phyloP scores from a whole-genome alignment of 2,888 invertebrate species.

The Ecdyonurus torrentis region DNA sequence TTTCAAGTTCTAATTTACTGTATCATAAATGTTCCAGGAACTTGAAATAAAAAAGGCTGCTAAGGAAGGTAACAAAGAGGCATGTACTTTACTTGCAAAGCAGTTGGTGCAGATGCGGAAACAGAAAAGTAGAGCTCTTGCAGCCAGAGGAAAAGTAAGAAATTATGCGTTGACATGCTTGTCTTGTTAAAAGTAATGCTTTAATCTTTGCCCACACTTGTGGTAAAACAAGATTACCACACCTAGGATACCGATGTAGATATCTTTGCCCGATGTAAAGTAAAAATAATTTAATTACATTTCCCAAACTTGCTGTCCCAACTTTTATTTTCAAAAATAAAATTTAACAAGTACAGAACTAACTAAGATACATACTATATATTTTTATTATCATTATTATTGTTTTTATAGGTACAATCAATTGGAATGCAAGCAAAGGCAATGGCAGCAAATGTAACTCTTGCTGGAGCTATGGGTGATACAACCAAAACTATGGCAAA shows the following conservation, averaged over 20 bases:
- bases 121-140: slow-evolving; percentile 66
- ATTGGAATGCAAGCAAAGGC: slow-evolving; percentile 74
- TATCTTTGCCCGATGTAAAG: no score
- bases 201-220: no score
- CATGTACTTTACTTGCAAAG: slow-evolving; percentile 67
- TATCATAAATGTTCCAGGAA: slow-evolving; percentile 54
- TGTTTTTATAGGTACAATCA: slow-evolving; percentile 36
- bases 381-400: slow-evolving; percentile 16
- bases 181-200: no score
- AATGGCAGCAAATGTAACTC: slow-evolving; percentile 76
- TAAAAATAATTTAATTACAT: background rate
- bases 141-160: slow-evolving; percentile 60
- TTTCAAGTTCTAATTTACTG: no score
- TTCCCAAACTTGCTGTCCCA: background rate
- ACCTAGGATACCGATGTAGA: no score
- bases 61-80: slow-evolving; percentile 72
- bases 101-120: slow-evolving; percentile 75
- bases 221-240: no score
- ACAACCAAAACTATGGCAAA: slow-evolving; percentile 77
- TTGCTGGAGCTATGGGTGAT: slow-evolving; percentile 75
- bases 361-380: slow-evolving; percentile 20
- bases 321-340: no score
- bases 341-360: no score
- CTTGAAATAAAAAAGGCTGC: slow-evolving; percentile 79
- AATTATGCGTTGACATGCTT: no score